These are phyloP conservation scores for Notiomystis cincta DNA, from an alignment of 2,113 vertebrate species.

Conservation along the genomic window DNA sequence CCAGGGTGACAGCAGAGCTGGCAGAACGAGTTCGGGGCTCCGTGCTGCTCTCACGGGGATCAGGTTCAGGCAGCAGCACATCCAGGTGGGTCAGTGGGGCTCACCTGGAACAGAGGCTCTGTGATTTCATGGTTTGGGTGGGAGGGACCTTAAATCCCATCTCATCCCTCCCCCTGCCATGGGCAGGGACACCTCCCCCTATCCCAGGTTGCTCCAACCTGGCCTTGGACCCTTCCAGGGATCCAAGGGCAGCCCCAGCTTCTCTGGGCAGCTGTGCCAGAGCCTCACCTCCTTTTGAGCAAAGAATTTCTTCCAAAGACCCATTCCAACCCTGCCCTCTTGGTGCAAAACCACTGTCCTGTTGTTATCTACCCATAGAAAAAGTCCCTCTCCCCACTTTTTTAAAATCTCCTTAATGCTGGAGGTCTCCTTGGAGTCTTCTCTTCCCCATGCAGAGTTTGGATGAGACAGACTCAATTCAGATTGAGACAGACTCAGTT, in stretches of 20 bases:
- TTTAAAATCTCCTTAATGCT: not conserved
- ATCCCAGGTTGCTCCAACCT: accelerated
- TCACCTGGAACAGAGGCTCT: not conserved
- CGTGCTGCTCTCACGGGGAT: not conserved
- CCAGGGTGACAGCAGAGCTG: not conserved
- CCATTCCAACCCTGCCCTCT: not conserved
- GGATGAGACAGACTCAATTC: not conserved
- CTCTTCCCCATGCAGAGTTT: not conserved
- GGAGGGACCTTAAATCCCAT: not conserved
- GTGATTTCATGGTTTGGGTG: not conserved
- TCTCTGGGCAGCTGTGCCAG: not conserved
- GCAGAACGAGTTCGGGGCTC: not conserved
- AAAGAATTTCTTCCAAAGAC: not conserved
- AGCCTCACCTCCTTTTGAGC: accelerated
- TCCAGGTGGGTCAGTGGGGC: not conserved
- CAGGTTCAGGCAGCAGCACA: not conserved
- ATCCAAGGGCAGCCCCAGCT: not conserved
- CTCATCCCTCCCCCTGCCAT: accelerated
- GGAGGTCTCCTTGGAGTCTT: not conserved
- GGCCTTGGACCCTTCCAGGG: not conserved
- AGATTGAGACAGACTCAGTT: not conserved
- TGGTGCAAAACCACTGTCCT: not conserved
- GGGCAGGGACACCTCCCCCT: not conserved
- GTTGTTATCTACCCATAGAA: not conserved
- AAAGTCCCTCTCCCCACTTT: not conserved